Conservation (phyloP, 2,888 invertebrate species). For the Exocentrus adspersus region DNA sequence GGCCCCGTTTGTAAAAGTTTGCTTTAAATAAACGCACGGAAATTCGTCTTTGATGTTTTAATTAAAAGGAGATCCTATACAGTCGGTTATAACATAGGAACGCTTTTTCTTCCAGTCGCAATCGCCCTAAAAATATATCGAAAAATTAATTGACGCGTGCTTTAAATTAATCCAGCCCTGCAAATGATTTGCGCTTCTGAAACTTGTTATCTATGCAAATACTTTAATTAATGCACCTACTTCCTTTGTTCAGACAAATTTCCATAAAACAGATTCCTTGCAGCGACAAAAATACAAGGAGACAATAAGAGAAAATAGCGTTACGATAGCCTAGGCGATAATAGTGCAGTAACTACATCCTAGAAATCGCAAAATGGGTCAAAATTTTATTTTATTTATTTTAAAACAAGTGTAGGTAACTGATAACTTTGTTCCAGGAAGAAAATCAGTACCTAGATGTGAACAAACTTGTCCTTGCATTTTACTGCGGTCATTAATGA, state of each 20-base stretch:
- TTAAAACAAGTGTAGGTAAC: background rate
- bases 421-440: background rate
- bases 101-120: too few relatives aligned
- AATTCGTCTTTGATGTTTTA: constrained; percentile 12
- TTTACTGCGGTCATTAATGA: too few relatives aligned
- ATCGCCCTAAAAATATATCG: too few relatives aligned
- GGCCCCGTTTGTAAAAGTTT: constrained; percentile 10
- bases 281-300: background rate
- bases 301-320: constrained; percentile 1
- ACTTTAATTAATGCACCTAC: background rate
- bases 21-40: constrained; percentile 7
- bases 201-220: background rate
- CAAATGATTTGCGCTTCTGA: background rate
- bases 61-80: background rate
- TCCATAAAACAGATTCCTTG: background rate
- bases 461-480: background rate
- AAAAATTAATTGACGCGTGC: too few relatives aligned
- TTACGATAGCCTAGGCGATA: constrained; percentile 7
- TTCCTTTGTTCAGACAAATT: constrained; percentile 1
- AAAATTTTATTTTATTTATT: background rate
- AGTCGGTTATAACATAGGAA: too few relatives aligned
- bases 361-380: background rate
- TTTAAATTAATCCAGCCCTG: too few relatives aligned
- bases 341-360: background rate
- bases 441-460: constrained; percentile 2